Evolutionary conservation across 1,140 invertebrate genomes (phyloP).

Genomic region (Pemphigus obesinymphae): DNA sequence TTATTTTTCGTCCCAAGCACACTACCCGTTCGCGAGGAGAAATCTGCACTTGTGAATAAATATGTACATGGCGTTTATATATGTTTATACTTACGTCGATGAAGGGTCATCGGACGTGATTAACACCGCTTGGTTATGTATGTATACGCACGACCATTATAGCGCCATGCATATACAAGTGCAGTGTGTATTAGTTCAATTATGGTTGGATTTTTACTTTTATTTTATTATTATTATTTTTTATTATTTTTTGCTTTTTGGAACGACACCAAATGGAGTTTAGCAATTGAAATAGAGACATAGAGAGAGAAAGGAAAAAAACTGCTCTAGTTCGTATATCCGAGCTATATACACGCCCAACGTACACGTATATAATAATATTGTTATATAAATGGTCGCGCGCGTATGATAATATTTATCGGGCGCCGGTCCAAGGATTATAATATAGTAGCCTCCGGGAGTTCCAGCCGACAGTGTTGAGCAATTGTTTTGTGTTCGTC

Average conservation of each 20-base stretch:
- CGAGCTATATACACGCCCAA: neutral
- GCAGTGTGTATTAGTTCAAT: neutral
- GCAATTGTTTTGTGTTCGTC: conserved; percentile 6
- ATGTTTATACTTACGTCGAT: neutral
- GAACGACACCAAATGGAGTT: conserved; percentile 14
- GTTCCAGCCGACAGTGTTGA: neutral
- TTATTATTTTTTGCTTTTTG: neutral
- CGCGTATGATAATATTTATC: conserved; percentile 26
- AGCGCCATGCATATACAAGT: neutral
- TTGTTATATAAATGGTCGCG: conserved; percentile 14
- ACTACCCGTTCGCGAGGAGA: neutral
- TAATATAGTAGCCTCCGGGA: neutral
- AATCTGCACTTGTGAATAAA: neutral
- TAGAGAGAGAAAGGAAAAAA: neutral
- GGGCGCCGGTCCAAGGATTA: conserved; percentile 33
- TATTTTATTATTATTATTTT: too few relatives aligned
- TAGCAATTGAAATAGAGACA: conserved; percentile 8
- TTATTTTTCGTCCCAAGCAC: neutral
- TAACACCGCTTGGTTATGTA: neutral
- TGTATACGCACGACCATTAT: neutral
- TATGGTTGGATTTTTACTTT: neutral
- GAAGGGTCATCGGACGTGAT: neutral
- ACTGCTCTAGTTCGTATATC: neutral
- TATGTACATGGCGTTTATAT: neutral
- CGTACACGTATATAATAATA: neutral